Base-by-base conservation (phyloP, 2,113 vertebrate genomes). In the Octodon degus region DNA sequence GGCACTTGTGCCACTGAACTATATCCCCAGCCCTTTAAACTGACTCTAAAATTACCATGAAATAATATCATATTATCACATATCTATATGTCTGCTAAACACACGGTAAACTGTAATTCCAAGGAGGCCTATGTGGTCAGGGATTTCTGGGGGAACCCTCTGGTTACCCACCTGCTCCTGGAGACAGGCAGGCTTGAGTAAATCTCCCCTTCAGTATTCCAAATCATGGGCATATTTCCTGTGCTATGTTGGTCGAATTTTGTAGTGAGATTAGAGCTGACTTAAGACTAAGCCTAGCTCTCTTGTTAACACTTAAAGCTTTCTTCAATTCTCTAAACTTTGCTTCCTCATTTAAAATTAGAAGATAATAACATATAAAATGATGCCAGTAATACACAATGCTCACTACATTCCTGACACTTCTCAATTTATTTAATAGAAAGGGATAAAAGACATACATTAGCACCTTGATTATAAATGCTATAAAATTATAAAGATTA, bases 11-110 rank as follows among this genome's bases (percentile, higher is more conserved):
- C 17, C 55, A 58, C 55, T 58, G 16, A 58, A 17, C 55, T 19
- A 19, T 58, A 58, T 58, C 55, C 16, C 55, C 55, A 58, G 55
- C 55, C 62, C 63, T 93, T 58, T 97, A 79, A 97, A 85, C 37
- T 96, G 97, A 97, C 95, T 97, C 83, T 97, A 93, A 40, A 96
- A 91, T 58, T 97, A 19, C 20, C 92, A 17, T 92, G 97, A 96
- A 79, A 96, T 94, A 93, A 47, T 62, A 37, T 50, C 40, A 30
- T 20, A 47, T 89, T 86, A 86, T 32, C 0, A 50, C 89, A 34
- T 37, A 4, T 90, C 43, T 43, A 43, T 43, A 27, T 95, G 86
- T 5, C 22, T 88, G 43, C 79, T 76, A 47, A 95, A 83, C 67
- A 89, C 19, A 25, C 90, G 27, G 74, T 67, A 89, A 89, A 58